Percentiles rank a stretch among this genome's conserved stretches.
Conservation (phyloP, 2,113 vertebrate genomes). For the Haemorhous mexicanus region DNA sequence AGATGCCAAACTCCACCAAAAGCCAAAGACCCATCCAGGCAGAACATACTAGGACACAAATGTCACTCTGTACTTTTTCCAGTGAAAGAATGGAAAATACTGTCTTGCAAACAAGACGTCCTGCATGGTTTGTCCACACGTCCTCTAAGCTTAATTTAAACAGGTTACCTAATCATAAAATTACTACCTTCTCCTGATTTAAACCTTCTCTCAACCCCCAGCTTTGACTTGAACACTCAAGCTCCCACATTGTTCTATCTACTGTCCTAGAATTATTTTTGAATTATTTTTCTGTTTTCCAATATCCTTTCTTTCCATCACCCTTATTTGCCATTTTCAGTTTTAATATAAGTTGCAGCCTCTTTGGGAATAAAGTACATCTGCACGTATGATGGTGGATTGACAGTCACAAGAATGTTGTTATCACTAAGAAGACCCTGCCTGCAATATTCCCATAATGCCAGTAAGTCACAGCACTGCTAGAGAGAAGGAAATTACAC, state of each 20-base stretch:
- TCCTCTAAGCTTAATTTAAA: background rate
- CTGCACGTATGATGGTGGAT: rapidly evolving
- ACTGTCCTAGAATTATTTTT: background rate
- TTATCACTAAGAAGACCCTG: background rate
- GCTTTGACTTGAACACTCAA: background rate
- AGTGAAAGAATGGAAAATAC: background rate
- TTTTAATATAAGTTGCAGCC: background rate
- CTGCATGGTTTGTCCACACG: background rate
- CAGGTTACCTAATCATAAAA: background rate
- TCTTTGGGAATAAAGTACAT: background rate
- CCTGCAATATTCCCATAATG: background rate
- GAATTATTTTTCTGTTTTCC: background rate
- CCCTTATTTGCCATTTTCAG: background rate
- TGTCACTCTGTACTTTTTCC: background rate
- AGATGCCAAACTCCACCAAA: background rate
- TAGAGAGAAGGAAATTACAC: background rate
- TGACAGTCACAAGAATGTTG: background rate
- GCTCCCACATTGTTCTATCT: background rate
- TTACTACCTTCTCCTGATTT: background rate
- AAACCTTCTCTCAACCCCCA: background rate
- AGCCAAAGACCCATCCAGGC: background rate
- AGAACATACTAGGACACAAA: background rate
- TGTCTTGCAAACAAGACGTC: background rate
- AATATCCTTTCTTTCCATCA: background rate
- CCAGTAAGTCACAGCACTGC: background rate